Conservation (phyloP, 1,140 invertebrate genomes). For the Drosophila watanabei region DNA sequence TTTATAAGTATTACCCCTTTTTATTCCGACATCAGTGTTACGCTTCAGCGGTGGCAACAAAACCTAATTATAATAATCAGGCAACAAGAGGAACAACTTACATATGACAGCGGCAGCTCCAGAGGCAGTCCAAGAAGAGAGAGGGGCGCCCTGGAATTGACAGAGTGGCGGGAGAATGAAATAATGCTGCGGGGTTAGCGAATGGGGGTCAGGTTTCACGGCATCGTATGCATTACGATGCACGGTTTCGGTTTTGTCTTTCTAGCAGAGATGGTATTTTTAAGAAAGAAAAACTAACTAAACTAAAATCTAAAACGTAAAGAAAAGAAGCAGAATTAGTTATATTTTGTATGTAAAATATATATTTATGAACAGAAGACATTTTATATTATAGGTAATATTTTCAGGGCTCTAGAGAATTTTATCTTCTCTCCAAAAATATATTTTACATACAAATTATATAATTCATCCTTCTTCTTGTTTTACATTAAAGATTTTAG, state of each 20-base stretch:
- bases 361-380: too few relatives aligned
- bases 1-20: slow-evolving; percentile 9
- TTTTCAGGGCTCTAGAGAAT: too few relatives aligned
- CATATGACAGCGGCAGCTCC: slow-evolving; percentile 40
- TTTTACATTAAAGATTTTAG: too few relatives aligned
- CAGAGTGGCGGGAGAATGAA: slow-evolving; percentile 2
- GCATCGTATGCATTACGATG: slow-evolving; percentile 6
- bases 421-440: too few relatives aligned
- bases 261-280: neutral
- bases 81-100: slow-evolving; percentile 35
- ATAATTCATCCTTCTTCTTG: too few relatives aligned
- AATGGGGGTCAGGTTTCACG: slow-evolving; percentile 6
- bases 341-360: too few relatives aligned
- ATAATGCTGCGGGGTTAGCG: neutral
- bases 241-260: neutral
- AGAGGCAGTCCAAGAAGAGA: slow-evolving; percentile 18
- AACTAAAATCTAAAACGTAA: too few relatives aligned
- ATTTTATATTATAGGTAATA: too few relatives aligned
- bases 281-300: too few relatives aligned
- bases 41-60: slow-evolving; percentile 64
- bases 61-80: slow-evolving; percentile 78
- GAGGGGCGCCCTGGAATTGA: neutral
- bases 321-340: too few relatives aligned
- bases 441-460: too few relatives aligned
- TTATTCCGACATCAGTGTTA: slow-evolving; percentile 35